Percentiles rank a stretch among this genome's conserved stretches.
Evolutionary conservation across 2,888 invertebrate species (phyloP).

Genomic region (Portevinia maculata): DNA sequence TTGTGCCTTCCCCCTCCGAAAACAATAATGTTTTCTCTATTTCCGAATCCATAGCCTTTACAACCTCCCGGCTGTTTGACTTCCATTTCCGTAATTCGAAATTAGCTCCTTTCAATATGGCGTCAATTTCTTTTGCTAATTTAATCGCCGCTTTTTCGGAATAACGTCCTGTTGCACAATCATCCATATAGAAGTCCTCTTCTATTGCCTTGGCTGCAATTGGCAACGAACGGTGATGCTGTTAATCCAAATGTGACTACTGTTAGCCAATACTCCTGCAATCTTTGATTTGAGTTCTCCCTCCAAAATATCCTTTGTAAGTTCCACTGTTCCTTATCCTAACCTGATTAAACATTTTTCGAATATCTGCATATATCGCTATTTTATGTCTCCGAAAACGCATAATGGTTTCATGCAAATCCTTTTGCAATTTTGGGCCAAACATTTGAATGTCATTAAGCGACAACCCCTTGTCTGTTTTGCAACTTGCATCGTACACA

Average conservation of each 20-base stretch:
- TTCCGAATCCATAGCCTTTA: too few relatives aligned
- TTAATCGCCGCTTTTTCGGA: not conserved
- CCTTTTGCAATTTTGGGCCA: not conserved
- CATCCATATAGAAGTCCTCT: too few relatives aligned
- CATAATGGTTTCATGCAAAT: not conserved
- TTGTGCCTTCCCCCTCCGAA: too few relatives aligned
- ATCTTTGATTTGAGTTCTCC: not conserved
- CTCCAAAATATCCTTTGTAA: not conserved
- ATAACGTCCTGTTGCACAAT: not conserved
- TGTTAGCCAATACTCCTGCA: not conserved
- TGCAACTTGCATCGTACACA: not conserved
- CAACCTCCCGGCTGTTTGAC: too few relatives aligned
- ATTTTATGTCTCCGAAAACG: not conserved
- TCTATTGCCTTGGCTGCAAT: not conserved
- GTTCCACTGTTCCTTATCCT: not conserved
- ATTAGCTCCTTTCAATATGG: too few relatives aligned
- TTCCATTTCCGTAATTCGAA: too few relatives aligned
- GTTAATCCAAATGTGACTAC: not conserved
- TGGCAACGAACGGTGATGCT: not conserved
- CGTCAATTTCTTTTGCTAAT: not conserved
- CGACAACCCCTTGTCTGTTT: too few relatives aligned
- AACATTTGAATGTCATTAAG: too few relatives aligned
- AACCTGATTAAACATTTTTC: not conserved
- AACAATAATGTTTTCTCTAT: too few relatives aligned
- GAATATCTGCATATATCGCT: not conserved